Evolutionary conservation across 2,797 vertebrate genomes (phyloP).

Genomic region (Peromyscus aztecus): DNA sequence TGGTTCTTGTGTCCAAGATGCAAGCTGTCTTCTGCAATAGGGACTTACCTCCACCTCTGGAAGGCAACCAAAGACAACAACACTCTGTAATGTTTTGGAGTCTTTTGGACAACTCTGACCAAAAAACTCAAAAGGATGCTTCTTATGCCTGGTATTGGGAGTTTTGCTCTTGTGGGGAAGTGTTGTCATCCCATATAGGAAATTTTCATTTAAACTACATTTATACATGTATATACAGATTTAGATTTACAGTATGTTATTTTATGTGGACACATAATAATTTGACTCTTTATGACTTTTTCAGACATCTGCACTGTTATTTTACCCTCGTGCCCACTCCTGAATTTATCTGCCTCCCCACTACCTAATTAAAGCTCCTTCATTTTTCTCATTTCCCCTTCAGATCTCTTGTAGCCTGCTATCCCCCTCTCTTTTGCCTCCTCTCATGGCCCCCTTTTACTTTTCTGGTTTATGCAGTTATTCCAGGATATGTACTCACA

Average conservation of each 20-base stretch:
- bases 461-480: not conserved
- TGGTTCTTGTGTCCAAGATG: not conserved
- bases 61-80: not conserved
- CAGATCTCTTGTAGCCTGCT: not conserved
- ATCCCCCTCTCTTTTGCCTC: not conserved
- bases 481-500: not conserved
- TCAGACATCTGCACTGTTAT: not conserved
- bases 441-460: not conserved
- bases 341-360: not conserved
- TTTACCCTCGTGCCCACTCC: not conserved
- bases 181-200: not conserved
- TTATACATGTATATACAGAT: not conserved
- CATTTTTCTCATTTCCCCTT: not conserved
- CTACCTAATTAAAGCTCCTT: not conserved
- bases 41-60: not conserved
- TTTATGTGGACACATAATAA: not conserved
- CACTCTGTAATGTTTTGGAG: not conserved
- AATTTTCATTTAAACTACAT: not conserved
- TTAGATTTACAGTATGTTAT: not conserved
- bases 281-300: not conserved
- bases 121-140: not conserved
- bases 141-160: not conserved
- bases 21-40: not conserved
- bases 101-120: not conserved
- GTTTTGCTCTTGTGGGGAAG: not conserved